Evolutionary conservation across 1,140 invertebrate species (phyloP).

Genomic region (Subanguina moxae): DNA sequence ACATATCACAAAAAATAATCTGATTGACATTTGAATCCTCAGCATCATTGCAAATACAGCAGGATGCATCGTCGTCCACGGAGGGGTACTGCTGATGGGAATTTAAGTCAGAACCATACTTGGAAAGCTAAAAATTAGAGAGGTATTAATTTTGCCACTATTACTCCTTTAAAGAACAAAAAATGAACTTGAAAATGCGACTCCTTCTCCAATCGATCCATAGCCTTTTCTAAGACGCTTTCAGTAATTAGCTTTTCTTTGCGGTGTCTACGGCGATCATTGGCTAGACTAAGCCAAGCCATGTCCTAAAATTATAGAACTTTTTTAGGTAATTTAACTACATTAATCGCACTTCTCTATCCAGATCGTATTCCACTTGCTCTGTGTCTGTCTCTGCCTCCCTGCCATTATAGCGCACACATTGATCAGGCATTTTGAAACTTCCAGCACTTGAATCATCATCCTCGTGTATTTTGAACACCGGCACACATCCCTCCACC

Average conservation of each 20-base stretch:
- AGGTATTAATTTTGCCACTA: background rate
- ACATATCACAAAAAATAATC: slow-evolving; percentile 89
- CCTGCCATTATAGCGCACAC: slow-evolving; percentile 23
- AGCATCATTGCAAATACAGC: slow-evolving; percentile 67
- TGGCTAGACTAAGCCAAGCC: slow-evolving; percentile 31
- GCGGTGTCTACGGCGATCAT: slow-evolving; percentile 12
- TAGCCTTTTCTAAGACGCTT: slow-evolving; percentile 29
- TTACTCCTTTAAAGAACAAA: background rate
- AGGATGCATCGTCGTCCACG: slow-evolving; percentile 41
- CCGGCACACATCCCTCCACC: background rate
- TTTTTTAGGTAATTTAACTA: slow-evolving; percentile 13
- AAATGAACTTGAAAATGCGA: slow-evolving; percentile 38
- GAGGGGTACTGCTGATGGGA: slow-evolving; percentile 10
- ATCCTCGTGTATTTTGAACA: background rate
- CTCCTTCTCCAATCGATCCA: slow-evolving; percentile 41
- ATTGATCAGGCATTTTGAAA: slow-evolving; percentile 30
- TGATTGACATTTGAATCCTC: slow-evolving; percentile 95
- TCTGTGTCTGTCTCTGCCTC: slow-evolving; percentile 29
- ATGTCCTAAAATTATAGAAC: slow-evolving; percentile 27
- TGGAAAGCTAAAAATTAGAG: slow-evolving; percentile 1
- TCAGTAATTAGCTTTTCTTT: slow-evolving; percentile 27
- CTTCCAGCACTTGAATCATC: background rate
- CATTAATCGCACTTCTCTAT: slow-evolving; percentile 25
- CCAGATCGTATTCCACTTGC: slow-evolving; percentile 37
- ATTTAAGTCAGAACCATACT: slow-evolving; percentile 4